Evolutionary conservation across 1,140 invertebrate species (phyloP), one percentile per base, ranked within the genome.

Genomic region (Heliconius himera): DNA sequence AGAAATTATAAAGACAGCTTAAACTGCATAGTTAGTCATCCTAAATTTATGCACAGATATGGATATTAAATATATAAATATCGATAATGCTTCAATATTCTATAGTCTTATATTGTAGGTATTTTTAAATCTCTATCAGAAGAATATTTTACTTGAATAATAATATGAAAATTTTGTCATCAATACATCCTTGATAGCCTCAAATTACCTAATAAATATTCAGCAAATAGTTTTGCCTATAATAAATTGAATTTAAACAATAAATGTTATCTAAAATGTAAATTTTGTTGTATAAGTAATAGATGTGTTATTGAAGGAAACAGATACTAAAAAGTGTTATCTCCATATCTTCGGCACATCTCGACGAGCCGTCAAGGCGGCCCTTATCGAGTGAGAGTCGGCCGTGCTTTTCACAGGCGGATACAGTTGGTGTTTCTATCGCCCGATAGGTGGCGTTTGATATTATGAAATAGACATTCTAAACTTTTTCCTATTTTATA

Each of bases 401-500:
- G 82, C 76, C 79, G 85, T 77, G 82, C 83, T 81, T 84, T 89
- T 88, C 88, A 85, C 88, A 90, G 83, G 78, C 82, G 73, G 87
- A 86, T 88, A 87, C 78, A 74, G 33, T 38, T 81, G 83, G 85
- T 91, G 84, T 84, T 76, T 82, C 91, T 94, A 93, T 83, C 87
- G 86, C 83, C 81, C 86, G 81, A 78, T 81, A 94, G 92, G 92
- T 93, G 92, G 90, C 90, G 89, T 26, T 88, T 81, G 6, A 3
- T 29, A 29, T 22, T 66, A 26, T 66, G 56, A 26, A 4, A 66
- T 41, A 3, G 2, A 13, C 13, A 41, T 41, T 13, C 41, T 13
- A 13, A 13, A 13, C 11, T 41, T 41, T 13, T 41, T 60, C 0
- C 8, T 70, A 33, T 70, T 70, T 71, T 71, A 22, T 1, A 38